Base-by-base conservation (phyloP, 2,888 invertebrate genomes). In the Actias luna region DNA sequence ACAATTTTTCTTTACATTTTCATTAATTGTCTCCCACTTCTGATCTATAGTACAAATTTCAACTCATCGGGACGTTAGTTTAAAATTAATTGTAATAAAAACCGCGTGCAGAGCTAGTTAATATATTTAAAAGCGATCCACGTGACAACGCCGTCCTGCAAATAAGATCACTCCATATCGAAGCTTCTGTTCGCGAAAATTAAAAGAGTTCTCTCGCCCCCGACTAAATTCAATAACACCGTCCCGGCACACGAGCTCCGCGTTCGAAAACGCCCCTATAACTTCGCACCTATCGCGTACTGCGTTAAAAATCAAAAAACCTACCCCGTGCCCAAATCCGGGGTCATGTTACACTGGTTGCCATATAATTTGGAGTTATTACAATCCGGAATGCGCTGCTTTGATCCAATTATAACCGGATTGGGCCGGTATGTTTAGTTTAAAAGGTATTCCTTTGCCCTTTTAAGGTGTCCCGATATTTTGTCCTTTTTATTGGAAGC, bases 101-200 rank as follows among this genome's bases (percentile, higher is more conserved):
- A n/a, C n/a, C n/a, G n/a, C n/a, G n/a, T n/a, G n/a, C n/a, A n/a
- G n/a, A n/a, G n/a, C n/a, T n/a, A 5, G 5, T 33, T 33, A 33
- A 33, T 7, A 33, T 33, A 33, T 33, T 7, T 33, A 10, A 46
- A 46, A n/a, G 59, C 70, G 18, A 0, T 22, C 22, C 22, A 7
- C 12, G 25, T 50, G 12, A 79, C 78, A 70, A 66, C n/a, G 8
- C 67, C 70, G 59, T 71, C 78, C 79, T 36, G 59, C 57, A 82
- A 88, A 88, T 87, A 75, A 82, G 85, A 85, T 89, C 79, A 84
- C 69, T 65, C 57, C 76, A 79, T 79, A 84, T 82, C 74, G 81
- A 73, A 72, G 78, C 82, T 75, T 80, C 82, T 82, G 80, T 72
- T 50, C 22, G 46, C 25, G 72, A 85, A 81, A n/a, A 88, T 87